Evolutionary conservation across 2,888 invertebrate genomes (phyloP), one percentile per base, ranked within the genome.

Genomic region (Ichneumoninae sp.): DNA sequence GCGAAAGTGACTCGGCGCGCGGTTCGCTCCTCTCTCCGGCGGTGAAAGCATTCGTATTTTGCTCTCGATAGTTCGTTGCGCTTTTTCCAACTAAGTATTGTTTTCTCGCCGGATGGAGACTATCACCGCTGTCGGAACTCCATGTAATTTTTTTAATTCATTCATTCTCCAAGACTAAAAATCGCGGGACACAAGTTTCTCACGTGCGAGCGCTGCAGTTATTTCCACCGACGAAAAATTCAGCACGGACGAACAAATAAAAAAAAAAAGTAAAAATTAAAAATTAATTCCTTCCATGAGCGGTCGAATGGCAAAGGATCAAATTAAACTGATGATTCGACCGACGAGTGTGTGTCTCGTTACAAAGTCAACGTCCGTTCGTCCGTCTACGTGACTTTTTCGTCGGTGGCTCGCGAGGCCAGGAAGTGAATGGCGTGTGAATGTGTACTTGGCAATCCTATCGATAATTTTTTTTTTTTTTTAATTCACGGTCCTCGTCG

Each of bases 361-460:
- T 75, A 52, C 65, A 52, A 66, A 65, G 65, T 66, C 75, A 75
- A 75, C 52, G 44, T 36, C 47, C 68, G 52, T 36, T 22, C 30
- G 47, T 30, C 78, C 60, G 63, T 75, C 81, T 80, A 85, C 81
- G 77, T 85, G 65, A 82, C 80, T 79, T 76, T 79, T 74, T 63
- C 36, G 75, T 83, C 86, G 79, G 78, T 81, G 70, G 83, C 80
- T 63, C 71, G 87, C 83, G 88, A 90, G 90, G 90, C 90, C 92
- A 91, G 89, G 90, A 91, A 91, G 90, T 89, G 90, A 91, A 90
- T 88, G 87, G 86, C 84, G 86, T 80, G 71, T 75, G 83, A 87
- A 78, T 85, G 87, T 83, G 84, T 83, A 77, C 78, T 74, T 68
- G 33, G 19, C 19, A 44, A 36, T 68, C 13, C 57, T 5, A 54